These are phyloP conservation scores for Phrynocephalus forsythii DNA, from an alignment of 2,797 vertebrate species.

Conservation along the genomic window DNA sequence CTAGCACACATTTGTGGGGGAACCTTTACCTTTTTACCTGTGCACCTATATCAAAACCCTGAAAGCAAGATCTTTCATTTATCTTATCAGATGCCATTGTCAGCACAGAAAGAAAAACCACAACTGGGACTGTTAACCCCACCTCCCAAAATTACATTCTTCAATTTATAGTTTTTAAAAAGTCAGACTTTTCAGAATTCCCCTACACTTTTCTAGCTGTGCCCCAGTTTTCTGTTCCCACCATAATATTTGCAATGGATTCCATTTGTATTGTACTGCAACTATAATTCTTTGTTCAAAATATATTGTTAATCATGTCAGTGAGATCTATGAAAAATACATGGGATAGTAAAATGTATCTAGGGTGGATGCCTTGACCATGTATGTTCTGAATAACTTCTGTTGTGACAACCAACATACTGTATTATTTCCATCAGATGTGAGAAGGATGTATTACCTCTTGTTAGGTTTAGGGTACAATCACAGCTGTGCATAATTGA, in stretches of 20 bases:
- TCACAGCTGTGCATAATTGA: neutral
- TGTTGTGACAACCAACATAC: neutral
- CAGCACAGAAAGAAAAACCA: conserved; percentile 5
- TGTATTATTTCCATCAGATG: conserved; percentile 3
- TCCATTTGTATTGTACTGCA: conserved; percentile 11
- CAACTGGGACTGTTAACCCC: too few relatives aligned
- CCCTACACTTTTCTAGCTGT: neutral
- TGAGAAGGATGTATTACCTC: neutral
- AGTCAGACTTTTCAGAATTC: neutral
- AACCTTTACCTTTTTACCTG: too few relatives aligned
- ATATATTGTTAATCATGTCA: neutral
- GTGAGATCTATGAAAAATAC: neutral
- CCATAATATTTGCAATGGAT: conserved; percentile 14
- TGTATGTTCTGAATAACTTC: neutral
- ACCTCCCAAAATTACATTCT: neutral
- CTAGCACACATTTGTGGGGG: too few relatives aligned
- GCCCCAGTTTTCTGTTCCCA: neutral
- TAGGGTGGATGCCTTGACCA: neutral
- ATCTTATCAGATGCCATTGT: neutral
- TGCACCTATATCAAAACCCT: too few relatives aligned
- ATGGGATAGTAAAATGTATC: neutral
- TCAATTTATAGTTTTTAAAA: too few relatives aligned
- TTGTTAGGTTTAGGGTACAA: neutral
- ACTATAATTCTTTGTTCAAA: neutral
- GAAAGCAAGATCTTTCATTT: neutral